A percentile compares a stretch with the other conserved stretches of the same genome.
Evolutionary conservation across 2,888 invertebrate genomes (phyloP).

Genomic region (Trichacis sp.): DNA sequence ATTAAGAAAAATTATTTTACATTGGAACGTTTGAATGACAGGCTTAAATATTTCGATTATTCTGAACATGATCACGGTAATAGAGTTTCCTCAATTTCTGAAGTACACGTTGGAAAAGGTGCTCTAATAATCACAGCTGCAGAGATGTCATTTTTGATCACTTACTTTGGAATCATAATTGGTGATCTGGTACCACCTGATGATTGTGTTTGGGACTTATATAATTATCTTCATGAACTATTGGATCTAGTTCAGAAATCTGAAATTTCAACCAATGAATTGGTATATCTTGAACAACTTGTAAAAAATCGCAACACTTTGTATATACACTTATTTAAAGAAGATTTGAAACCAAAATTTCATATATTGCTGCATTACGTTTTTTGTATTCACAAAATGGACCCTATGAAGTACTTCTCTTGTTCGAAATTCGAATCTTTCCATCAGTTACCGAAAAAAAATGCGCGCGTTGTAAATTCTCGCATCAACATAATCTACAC

Average conservation of each 20-base stretch:
- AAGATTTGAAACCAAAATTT: slow-evolving; percentile 11
- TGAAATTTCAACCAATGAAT: slow-evolving; percentile 9
- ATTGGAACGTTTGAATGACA: slow-evolving; percentile 11
- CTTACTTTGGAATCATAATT: slow-evolving; percentile 19
- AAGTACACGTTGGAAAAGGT: slow-evolving; percentile 7
- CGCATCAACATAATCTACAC: slow-evolving; percentile 10
- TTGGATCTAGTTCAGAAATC: slow-evolving; percentile 9
- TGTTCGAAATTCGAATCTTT: slow-evolving; percentile 9
- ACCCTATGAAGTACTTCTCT: slow-evolving; percentile 7
- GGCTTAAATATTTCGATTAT: slow-evolving; percentile 14
- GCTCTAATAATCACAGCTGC: slow-evolving; percentile 18
- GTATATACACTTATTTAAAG: slow-evolving; percentile 6
- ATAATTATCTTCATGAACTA: slow-evolving; percentile 11
- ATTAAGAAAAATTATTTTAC: slow-evolving; percentile 7
- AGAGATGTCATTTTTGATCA: slow-evolving; percentile 21
- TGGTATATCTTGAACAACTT: slow-evolving; percentile 3
- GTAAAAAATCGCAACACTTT: slow-evolving; percentile 5
- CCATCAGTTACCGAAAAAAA: slow-evolving; percentile 9
- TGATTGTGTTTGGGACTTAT: slow-evolving; percentile 25
- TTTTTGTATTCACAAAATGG: slow-evolving; percentile 3
- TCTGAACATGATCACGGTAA: slow-evolving; percentile 7
- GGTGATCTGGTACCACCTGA: slow-evolving; percentile 10
- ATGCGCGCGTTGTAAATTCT: slow-evolving; percentile 6
- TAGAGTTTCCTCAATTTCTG: slow-evolving; percentile 5
- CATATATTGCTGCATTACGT: slow-evolving; percentile 6